Conservation (phyloP, 2,888 invertebrate genomes). For the Eupeodes latifasciatus region DNA sequence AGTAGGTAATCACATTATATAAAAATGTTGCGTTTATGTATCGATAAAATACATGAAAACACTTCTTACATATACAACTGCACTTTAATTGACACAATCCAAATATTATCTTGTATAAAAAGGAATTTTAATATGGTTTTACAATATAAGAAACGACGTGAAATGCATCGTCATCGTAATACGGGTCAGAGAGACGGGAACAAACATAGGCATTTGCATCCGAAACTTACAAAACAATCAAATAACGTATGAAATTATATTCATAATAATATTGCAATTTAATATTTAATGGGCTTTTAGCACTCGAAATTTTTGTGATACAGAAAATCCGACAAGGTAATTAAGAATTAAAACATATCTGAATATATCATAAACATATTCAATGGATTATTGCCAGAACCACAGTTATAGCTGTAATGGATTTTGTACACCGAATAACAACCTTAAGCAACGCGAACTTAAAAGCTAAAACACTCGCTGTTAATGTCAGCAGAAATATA, state of each 20-base stretch:
- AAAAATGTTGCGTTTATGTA: no score
- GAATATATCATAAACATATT: neutral
- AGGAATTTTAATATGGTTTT: no score
- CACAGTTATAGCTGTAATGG: neutral
- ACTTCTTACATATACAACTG: no score
- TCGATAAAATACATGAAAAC: no score
- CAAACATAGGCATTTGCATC: neutral
- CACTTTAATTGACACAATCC: no score
- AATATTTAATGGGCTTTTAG: neutral
- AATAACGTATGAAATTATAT: neutral
- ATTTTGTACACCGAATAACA: neutral
- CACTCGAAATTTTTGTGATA: neutral
- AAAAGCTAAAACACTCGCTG: neutral
- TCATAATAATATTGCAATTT: neutral
- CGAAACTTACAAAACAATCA: neutral
- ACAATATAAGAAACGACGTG: no score
- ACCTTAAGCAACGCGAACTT: neutral
- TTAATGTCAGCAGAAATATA: constrained; percentile 14
- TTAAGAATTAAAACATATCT: neutral
- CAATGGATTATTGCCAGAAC: neutral
- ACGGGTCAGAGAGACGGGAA: no score
- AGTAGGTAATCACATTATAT: no score
- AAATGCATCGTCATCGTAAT: no score
- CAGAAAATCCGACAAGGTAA: neutral
- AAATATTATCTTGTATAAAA: no score